A percentile compares a stretch with the other conserved stretches of the same genome.
Conservation (phyloP, 2,888 invertebrate genomes). For the Netelia fuscicornis region DNA sequence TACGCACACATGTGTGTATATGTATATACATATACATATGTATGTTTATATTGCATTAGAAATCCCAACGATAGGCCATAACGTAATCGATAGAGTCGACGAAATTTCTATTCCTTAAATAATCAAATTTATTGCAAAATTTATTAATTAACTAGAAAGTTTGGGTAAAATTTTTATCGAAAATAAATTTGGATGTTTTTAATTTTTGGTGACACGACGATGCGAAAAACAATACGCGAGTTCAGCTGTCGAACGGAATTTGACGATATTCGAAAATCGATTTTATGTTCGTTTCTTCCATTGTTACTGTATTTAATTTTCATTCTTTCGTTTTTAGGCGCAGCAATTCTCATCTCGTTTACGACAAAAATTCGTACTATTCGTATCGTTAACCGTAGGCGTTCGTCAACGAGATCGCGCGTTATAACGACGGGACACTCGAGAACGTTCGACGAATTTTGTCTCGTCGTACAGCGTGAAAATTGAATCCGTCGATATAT, state of each 20-base stretch:
- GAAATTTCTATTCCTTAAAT: not conserved
- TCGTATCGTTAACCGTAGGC: conserved; percentile 20
- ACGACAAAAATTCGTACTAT: conserved; percentile 38
- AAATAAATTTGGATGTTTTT: conserved; percentile 9
- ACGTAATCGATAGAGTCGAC: conserved; percentile 28
- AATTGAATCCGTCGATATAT: conserved; percentile 74
- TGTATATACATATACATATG: conserved; percentile 8
- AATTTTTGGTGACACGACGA: not conserved
- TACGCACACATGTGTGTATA: not conserved
- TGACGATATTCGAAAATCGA: not conserved
- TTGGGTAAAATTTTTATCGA: not conserved
- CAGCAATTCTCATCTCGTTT: not conserved
- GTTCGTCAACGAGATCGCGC: conserved; percentile 31
- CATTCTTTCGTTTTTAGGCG: conserved; percentile 13
- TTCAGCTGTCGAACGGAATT: not conserved
- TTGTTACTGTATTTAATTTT: not conserved
- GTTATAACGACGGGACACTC: conserved; percentile 71
- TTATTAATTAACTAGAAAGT: not conserved
- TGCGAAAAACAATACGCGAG: not conserved
- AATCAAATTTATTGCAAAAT: conserved; percentile 3
- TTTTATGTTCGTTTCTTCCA: not conserved
- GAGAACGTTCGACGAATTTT: conserved; percentile 64
- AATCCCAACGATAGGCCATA: conserved; percentile 52
- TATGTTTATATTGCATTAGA: not conserved
- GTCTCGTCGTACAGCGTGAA: conserved; percentile 67